Base-by-base conservation (phyloP, 2,797 vertebrate genomes). In the Ambastaia sidthimunki region DNA sequence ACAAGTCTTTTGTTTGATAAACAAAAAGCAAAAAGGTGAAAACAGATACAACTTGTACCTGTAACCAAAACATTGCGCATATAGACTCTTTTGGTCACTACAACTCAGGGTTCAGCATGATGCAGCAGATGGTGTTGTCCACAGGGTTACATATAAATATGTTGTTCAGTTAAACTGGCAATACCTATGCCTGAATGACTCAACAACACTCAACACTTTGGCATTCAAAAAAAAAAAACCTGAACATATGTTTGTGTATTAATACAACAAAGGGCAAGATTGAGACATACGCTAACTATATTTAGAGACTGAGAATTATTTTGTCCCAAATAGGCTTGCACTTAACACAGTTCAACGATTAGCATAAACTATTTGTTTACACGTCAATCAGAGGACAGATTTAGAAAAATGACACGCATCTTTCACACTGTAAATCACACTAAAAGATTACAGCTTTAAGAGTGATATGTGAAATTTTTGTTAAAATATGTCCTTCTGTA, bases 1-100 rank as follows among this genome's bases (percentile, higher is more conserved):
- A 70, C 68, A 65, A 54, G 21, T 57, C 71, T 70, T 82, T 77
- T 83, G 75, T 81, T 81, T 75, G 62, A 71, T 28, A 74, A 74
- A 71, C 80, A 28, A 84, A 74, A 82, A 73, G 57, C n/a, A 28
- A 21, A 23, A 21, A 6, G 3, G 31, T 15, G 13, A 57, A 60
- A 25, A 23, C 31, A 0, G 3, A 37, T 75, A 4, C 23, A 57
- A 57, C 23, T 31, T 44, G n/a, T 62, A 74, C 44, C 52, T 59
- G 18, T 16, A 47, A 13, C 34, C 21, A 19, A 19, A 31, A n/a
- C 1, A 11, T 0, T 21, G 12, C 15, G 25, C 11, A 5, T 28
- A 59, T 10, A 3, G 25, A 11, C 62, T n/a, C 31, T 2, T 37
- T 34, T 65, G 62, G 16, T 11, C 1, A 25, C 15, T 16, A 47